These are phyloP conservation scores for Dryobota labecula DNA, from an alignment of 2,888 invertebrate species.

Conservation along the genomic window DNA sequence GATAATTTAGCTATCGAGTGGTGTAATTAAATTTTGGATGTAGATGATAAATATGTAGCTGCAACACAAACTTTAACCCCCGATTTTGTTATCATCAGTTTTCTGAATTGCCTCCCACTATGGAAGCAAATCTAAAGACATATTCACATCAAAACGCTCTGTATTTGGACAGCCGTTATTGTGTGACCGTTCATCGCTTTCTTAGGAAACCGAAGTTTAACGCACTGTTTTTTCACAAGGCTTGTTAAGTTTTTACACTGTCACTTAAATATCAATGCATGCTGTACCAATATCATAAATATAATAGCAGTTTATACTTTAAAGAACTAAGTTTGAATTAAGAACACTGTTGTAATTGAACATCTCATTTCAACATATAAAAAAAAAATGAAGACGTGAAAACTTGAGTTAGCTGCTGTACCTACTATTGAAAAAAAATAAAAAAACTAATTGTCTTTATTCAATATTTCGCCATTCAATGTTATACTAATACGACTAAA, in stretches of 20 bases:
- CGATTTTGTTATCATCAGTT: too few relatives aligned
- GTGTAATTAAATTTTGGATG: too few relatives aligned
- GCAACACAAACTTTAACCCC: too few relatives aligned
- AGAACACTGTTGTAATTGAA: slow-evolving; percentile 8
- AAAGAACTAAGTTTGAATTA: slow-evolving; percentile 12
- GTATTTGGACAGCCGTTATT: too few relatives aligned
- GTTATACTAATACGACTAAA: neutral
- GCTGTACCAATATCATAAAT: slow-evolving; percentile 43
- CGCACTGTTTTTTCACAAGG: slow-evolving; percentile 37
- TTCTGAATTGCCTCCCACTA: too few relatives aligned
- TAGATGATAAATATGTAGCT: too few relatives aligned
- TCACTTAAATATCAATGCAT: slow-evolving; percentile 31
- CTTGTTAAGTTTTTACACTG: slow-evolving; percentile 47
- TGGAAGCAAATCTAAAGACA: too few relatives aligned
- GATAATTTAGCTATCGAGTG: too few relatives aligned
- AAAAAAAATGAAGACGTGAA: neutral
- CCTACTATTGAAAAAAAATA: slow-evolving; percentile 7
- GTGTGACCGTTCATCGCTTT: too few relatives aligned
- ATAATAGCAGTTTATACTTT: slow-evolving; percentile 3
- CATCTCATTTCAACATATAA: neutral
- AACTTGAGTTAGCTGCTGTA: slow-evolving; percentile 23
- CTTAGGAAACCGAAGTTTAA: neutral
- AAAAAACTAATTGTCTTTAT: neutral
- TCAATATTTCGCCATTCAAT: slow-evolving; percentile 1
- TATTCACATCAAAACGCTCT: too few relatives aligned